Evolutionary conservation across 2,888 invertebrate species (phyloP).

Genomic region (Calliphora vomitoria): DNA sequence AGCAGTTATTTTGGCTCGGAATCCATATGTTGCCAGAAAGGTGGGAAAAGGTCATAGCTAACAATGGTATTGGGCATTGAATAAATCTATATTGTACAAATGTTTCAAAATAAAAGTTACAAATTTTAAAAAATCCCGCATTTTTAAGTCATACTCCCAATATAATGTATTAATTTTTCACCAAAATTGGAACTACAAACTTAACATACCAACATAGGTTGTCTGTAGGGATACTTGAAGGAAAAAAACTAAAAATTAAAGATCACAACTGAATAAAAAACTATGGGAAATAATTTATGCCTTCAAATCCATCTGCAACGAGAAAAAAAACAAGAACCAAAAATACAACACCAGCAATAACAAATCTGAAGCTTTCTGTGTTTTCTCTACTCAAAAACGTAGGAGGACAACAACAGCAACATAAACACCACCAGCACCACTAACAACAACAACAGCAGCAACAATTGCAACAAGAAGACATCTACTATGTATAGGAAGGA

Average conservation of each 20-base stretch:
- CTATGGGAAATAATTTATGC: conserved; percentile 84
- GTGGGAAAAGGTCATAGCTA: no score
- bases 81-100: no score
- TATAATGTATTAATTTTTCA: no score
- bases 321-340: conserved; percentile 33
- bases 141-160: no score
- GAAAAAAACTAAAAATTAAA: conserved; percentile 66
- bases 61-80: no score
- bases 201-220: not conserved
- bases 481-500: conserved; percentile 39
- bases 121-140: no score
- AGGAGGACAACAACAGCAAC: conserved; percentile 68
- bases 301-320: conserved; percentile 76
- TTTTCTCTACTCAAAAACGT: conserved; percentile 64
- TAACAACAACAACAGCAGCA: conserved; percentile 41
- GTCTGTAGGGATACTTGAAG: conserved; percentile 11
- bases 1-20: no score
- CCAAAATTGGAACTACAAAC: not conserved
- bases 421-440: conserved; percentile 13
- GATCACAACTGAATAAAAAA: conserved; percentile 72
- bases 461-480: conserved; percentile 58
- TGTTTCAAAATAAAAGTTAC: no score
- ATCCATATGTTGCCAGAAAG: no score
- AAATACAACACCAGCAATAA: conserved; percentile 62
- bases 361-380: conserved; percentile 63